phyloP scores from a whole-genome alignment of 1,140 invertebrate species.

The Drosophila repletoides region DNA sequence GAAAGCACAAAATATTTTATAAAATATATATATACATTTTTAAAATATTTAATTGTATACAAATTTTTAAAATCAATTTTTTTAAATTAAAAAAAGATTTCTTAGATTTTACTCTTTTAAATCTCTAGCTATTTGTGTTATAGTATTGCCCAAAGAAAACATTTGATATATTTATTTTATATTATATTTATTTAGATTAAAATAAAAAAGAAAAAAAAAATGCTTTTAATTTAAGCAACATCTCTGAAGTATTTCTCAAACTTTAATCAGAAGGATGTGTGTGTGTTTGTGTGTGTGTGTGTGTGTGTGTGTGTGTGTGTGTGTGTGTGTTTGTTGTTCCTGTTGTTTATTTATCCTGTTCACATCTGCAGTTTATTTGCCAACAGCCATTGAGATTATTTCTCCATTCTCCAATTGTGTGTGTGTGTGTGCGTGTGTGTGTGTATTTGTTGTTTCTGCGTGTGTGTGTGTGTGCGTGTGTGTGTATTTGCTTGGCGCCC shows the following conservation, averaged over 20 bases:
- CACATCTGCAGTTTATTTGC: conserved; percentile 69
- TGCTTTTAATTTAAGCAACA: too few species aligned
- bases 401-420: conserved; percentile 41
- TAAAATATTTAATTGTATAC: too few species aligned
- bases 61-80: not conserved
- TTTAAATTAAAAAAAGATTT: too few species aligned
- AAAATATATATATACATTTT: too few species aligned
- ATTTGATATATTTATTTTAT: too few species aligned
- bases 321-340: conserved; percentile 1
- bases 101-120: too few species aligned
- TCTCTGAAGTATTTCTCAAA: not conserved
- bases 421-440: conserved; percentile 24
- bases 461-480: not conserved
- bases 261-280: conserved; percentile 23
- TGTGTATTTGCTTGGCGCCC: conserved; percentile 46
- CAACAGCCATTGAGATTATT: conserved; percentile 56
- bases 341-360: conserved; percentile 50
- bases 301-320: too few species aligned
- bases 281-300: conserved; percentile 9
- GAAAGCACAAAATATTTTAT: too few species aligned
- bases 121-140: too few species aligned
- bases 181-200: too few species aligned
- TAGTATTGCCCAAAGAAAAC: too few species aligned
- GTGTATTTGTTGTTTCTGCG: not conserved
- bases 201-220: too few species aligned